Conservation (phyloP, 2,797 vertebrate genomes). For the Holocentrus rufus region DNA sequence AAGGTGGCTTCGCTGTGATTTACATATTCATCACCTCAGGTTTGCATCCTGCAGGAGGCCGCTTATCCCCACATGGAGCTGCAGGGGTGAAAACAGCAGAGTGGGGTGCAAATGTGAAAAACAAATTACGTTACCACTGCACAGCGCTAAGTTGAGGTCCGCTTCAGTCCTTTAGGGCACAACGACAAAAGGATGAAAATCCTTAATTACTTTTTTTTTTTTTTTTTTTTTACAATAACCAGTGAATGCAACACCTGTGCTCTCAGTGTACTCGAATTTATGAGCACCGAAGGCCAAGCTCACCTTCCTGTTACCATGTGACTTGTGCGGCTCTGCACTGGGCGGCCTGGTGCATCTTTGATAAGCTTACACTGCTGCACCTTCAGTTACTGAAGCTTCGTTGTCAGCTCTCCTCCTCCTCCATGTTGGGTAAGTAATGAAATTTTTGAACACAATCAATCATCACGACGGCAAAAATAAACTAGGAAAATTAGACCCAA, state of each 20-base stretch:
- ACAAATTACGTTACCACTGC: conserved; percentile 21
- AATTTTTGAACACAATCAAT: too few relatives aligned
- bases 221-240: conserved; percentile 18
- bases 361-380: neutral
- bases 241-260: conserved; percentile 37
- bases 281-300: conserved; percentile 11
- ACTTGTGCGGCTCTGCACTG: conserved; percentile 3
- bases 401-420: too few relatives aligned
- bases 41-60: conserved; percentile 7
- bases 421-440: too few relatives aligned
- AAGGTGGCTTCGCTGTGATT: conserved; percentile 12
- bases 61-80: neutral
- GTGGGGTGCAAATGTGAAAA: conserved; percentile 22
- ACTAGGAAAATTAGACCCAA: too few relatives aligned
- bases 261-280: conserved; percentile 12
- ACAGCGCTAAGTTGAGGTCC: conserved; percentile 4
- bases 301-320: neutral
- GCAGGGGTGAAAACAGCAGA: conserved; percentile 5
- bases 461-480: too few relatives aligned
- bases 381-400: too few relatives aligned
- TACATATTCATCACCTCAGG: conserved; percentile 9
- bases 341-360: neutral
- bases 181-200: conserved; percentile 30
- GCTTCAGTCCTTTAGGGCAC: conserved; percentile 26
- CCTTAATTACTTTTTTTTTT: conserved; percentile 40